Evolutionary conservation across 1,140 invertebrate genomes (phyloP), one percentile per base, ranked within the genome.

Genomic region (Diachasma alloeum): DNA sequence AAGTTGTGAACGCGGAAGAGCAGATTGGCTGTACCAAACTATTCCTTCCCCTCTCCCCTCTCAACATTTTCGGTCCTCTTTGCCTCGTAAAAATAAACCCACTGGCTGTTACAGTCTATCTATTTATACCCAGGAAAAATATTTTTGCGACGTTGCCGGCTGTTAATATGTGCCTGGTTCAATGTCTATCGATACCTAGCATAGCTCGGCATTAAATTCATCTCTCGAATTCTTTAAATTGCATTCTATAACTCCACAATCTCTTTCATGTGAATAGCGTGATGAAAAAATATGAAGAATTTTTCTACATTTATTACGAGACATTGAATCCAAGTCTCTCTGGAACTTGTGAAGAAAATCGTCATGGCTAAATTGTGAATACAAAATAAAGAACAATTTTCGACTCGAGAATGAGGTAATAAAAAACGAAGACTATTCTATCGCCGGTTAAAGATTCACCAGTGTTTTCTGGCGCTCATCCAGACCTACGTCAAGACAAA

Each of bases 101-200:
- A 72, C 82, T 78, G 81, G 77, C 80, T 77, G 80, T 83, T 83
- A 78, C 48, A 59, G 72, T 68, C 24, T 1, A 17, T 83, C 86
- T 88, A 88, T 88, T 88, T 87, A 87, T 88, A 87, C 63, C n/a
- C 5, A 53, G 9, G 48, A 83, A 85, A 87, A 88, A 87, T 86
- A 87, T 87, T 88, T 87, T 84, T 82, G 81, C 82, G 81, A 81
- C 83, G 75, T 78, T 81, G 79, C 79, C 76, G 75, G 67, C 74
- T 59, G 77, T 79, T 75, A 78, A 79, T 81, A 83, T 80, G 77
- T 81, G 78, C 83, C 75, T 76, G 17, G 39, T 70, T 74, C 76
- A 46, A 72, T 69, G 56, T 77, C 75, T 67, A 76, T 76, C 69
- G 56, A 48, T 46, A 69, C 31, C 19, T 17, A 70, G 68, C 10